Conservation (phyloP, 2,113 vertebrate species). For the Neodon shergylaensis region DNA sequence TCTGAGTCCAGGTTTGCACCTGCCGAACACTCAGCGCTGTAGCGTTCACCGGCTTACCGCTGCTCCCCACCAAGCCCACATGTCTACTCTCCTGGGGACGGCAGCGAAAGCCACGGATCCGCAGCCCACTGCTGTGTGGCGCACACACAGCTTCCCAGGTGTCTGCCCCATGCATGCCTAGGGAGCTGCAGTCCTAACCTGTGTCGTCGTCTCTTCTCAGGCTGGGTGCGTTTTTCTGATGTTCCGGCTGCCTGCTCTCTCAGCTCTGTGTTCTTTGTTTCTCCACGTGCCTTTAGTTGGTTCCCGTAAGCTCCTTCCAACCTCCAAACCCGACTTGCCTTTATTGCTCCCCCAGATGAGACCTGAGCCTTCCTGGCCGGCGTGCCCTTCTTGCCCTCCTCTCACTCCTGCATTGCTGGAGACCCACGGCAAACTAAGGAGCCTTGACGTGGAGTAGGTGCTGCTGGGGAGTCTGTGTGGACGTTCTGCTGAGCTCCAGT, state of each 20-base stretch:
- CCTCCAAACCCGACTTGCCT: not conserved
- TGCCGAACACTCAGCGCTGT: fast-evolving
- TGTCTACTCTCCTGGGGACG: not conserved
- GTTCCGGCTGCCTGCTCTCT: not conserved
- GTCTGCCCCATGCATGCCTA: not conserved
- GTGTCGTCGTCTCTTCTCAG: not conserved
- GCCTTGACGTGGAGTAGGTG: not conserved
- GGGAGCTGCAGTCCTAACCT: not conserved
- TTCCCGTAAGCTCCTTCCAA: not conserved
- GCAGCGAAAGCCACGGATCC: not conserved
- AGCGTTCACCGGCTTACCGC: not conserved
- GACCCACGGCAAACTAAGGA: not conserved
- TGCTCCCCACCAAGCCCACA: not conserved
- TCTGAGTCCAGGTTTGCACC: not conserved
- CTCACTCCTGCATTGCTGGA: not conserved
- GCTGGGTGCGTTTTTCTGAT: not conserved
- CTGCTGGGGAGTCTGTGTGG: not conserved
- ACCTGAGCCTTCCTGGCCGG: not conserved
- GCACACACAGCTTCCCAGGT: not conserved
- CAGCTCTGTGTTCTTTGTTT: not conserved
- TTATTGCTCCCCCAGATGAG: not conserved
- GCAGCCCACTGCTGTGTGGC: not conserved
- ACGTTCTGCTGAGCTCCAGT: too few species aligned
- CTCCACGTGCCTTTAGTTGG: not conserved
- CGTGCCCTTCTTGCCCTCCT: not conserved